These are phyloP conservation scores for Struthio camelus DNA, from an alignment of 2,113 vertebrate species.

Conservation along the genomic window DNA sequence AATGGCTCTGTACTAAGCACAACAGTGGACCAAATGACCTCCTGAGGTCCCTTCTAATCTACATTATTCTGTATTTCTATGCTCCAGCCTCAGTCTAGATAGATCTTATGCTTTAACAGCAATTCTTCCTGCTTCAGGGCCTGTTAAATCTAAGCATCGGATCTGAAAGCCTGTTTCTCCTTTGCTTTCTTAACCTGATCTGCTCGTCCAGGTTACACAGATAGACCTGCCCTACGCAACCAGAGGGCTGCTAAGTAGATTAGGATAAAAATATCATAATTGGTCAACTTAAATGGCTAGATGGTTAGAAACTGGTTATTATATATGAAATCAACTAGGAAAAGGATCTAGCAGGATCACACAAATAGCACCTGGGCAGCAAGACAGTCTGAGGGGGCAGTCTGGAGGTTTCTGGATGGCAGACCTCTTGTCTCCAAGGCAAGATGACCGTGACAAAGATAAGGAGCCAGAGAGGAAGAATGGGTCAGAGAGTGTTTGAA, in stretches of 20 bases:
- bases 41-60: not conserved
- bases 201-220: not conserved
- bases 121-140: not conserved
- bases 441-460: not conserved
- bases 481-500: too few relatives aligned
- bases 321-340: not conserved
- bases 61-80: not conserved
- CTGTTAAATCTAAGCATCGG: not conserved
- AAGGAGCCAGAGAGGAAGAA: not conserved
- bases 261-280: not conserved
- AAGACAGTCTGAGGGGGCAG: not conserved
- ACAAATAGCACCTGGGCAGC: not conserved
- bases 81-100: not conserved
- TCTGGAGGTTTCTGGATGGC: too few relatives aligned
- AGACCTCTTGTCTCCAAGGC: not conserved
- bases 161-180: not conserved
- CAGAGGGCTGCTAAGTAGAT: not conserved
- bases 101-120: not conserved
- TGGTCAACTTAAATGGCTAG: not conserved
- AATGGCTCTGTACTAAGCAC: not conserved
- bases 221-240: not conserved
- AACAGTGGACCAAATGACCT: fast-evolving
- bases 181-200: not conserved
- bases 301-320: not conserved
- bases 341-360: not conserved